phyloP scores from a whole-genome alignment of 1,140 invertebrate genomes.

The Trachymyrmex cornetzi region DNA sequence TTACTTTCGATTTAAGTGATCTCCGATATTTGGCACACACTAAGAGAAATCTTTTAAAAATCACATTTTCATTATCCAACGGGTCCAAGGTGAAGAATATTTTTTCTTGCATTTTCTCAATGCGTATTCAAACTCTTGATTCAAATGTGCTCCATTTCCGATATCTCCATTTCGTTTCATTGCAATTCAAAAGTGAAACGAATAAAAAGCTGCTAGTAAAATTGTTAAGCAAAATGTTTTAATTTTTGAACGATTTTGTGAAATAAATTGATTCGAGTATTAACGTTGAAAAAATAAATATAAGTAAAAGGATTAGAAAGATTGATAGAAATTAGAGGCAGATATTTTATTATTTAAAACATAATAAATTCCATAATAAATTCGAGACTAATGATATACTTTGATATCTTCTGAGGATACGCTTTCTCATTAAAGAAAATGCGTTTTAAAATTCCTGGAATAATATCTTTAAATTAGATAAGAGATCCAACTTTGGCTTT shows the following conservation, averaged over 20 bases:
- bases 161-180: conserved; percentile 8
- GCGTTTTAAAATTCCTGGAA: not conserved
- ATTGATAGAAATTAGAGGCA: not conserved
- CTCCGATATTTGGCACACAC: conserved; percentile 51
- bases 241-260: not conserved
- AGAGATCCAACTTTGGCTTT: not conserved
- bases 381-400: not conserved
- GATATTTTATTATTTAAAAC: not conserved
- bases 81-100: not conserved
- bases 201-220: not conserved
- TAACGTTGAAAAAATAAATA: not conserved
- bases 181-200: not conserved
- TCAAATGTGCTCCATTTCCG: not conserved
- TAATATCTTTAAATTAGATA: not conserved
- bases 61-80: conserved; percentile 46
- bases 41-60: conserved; percentile 5
- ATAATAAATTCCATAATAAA: not conserved
- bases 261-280: too few relatives aligned
- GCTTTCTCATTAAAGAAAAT: not conserved
- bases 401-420: not conserved
- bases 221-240: not conserved
- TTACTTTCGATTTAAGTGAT: conserved; percentile 50
- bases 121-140: not conserved
- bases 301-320: not conserved
- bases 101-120: conserved; percentile 14